Evolutionary conservation across 2,113 vertebrate genomes (phyloP).

Genomic region (Cacatua alba): DNA sequence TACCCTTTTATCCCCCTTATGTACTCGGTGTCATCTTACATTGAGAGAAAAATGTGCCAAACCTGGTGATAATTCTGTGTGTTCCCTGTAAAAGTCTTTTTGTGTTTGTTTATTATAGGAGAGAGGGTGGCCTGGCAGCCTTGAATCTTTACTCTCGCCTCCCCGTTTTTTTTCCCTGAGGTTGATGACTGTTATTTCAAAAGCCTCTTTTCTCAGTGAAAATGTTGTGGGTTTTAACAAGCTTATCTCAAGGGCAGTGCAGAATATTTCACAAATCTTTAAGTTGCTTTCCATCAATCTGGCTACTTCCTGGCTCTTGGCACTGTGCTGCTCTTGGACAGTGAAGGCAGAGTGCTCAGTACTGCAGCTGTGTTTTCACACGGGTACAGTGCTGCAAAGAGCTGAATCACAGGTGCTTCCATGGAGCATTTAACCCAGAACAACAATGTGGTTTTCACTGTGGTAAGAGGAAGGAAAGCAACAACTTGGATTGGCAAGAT

Average conservation of each 20-base stretch:
- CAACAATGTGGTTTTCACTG: not conserved
- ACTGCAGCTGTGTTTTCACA: not conserved
- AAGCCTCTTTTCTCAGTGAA: not conserved
- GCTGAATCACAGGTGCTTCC: not conserved
- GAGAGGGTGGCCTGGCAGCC: not conserved
- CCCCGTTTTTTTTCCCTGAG: accelerated
- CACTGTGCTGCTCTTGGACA: not conserved
- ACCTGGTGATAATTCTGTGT: not conserved
- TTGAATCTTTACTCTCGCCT: not conserved
- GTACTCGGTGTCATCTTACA: not conserved
- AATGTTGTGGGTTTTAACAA: not conserved
- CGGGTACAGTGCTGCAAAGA: not conserved
- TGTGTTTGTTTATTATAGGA: not conserved
- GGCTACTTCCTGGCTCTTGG: not conserved
- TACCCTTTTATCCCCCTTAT: accelerated
- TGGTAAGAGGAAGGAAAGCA: not conserved
- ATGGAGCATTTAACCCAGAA: not conserved
- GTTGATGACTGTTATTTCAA: not conserved
- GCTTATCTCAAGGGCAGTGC: not conserved
- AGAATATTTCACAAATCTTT: not conserved
- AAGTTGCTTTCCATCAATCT: not conserved
- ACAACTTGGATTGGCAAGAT: not conserved
- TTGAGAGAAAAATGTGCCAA: not conserved
- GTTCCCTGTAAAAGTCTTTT: not conserved
- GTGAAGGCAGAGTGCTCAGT: not conserved